phyloP scores from a whole-genome alignment of 2,888 invertebrate species.

The Euplagia quadripunctaria region DNA sequence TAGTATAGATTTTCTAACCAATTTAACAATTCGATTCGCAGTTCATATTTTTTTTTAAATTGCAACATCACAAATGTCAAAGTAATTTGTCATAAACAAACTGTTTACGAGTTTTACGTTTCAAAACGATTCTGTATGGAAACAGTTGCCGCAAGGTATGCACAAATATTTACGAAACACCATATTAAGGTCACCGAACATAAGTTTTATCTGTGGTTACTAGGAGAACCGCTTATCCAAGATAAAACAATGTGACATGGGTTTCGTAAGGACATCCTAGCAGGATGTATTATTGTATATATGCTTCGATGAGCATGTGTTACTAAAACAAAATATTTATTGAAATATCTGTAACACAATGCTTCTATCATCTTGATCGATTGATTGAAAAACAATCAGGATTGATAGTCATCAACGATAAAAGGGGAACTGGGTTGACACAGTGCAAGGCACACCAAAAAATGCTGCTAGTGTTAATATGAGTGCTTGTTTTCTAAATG shows the following conservation, averaged over 20 bases:
- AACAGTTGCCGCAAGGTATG: background rate
- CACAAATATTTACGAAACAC: conserved; percentile 30
- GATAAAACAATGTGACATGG: conserved; percentile 37
- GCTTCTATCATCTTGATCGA: too few species aligned
- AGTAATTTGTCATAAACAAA: background rate
- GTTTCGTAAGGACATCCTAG: conserved; percentile 26
- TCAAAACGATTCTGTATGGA: background rate
- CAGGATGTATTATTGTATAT: too few species aligned
- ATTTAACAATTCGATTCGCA: too few species aligned
- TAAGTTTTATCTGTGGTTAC: conserved; percentile 38
- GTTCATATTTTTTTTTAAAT: background rate
- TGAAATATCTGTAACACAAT: too few species aligned
- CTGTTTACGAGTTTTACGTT: background rate
- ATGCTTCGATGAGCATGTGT: conserved; percentile 20
- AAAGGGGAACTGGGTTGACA: too few species aligned
- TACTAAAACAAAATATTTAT: background rate
- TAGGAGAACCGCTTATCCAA: conserved; percentile 35
- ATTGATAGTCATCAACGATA: too few species aligned
- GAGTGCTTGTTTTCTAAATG: too few species aligned
- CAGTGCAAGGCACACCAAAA: too few species aligned
- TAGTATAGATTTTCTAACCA: too few species aligned
- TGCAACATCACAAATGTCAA: background rate
- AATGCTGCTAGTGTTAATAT: too few species aligned
- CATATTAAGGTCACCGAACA: conserved; percentile 40
- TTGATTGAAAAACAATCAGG: too few species aligned